Percentiles rank a stretch among this genome's conserved stretches.
Conservation (phyloP, 1,140 invertebrate species). For the Ostrea denselamellosa region DNA sequence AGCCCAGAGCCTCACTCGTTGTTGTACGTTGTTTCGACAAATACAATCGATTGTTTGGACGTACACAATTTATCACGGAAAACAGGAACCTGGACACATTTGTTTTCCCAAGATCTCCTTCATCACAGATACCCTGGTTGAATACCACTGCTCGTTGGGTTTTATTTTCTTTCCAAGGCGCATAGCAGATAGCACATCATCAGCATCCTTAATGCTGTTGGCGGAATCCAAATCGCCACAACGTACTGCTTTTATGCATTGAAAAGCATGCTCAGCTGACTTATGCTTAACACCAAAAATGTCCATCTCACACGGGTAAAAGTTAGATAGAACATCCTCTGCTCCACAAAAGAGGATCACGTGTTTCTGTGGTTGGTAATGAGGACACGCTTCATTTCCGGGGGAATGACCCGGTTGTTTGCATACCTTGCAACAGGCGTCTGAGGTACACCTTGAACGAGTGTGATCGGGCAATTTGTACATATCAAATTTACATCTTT, state of each 20-base stretch:
- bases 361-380: not conserved
- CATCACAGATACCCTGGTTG: not conserved
- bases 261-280: too few species aligned
- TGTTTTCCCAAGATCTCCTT: not conserved
- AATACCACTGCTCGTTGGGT: not conserved
- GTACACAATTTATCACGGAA: too few species aligned
- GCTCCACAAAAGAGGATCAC: not conserved
- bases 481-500: not conserved
- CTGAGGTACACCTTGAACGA: not conserved
- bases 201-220: not conserved
- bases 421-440: not conserved
- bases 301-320: too few species aligned
- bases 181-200: not conserved
- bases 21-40: not conserved
- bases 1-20: not conserved
- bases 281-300: too few species aligned
- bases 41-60: too few species aligned
- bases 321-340: too few species aligned
- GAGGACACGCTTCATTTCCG: not conserved
- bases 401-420: not conserved
- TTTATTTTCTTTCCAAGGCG: slow-evolving; percentile 1
- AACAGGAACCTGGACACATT: too few species aligned
- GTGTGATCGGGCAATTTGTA: too few species aligned
- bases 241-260: too few species aligned
- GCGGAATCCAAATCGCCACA: too few species aligned